Conservation (phyloP, 2,113 vertebrate species). For the Caranx ignobilis region DNA sequence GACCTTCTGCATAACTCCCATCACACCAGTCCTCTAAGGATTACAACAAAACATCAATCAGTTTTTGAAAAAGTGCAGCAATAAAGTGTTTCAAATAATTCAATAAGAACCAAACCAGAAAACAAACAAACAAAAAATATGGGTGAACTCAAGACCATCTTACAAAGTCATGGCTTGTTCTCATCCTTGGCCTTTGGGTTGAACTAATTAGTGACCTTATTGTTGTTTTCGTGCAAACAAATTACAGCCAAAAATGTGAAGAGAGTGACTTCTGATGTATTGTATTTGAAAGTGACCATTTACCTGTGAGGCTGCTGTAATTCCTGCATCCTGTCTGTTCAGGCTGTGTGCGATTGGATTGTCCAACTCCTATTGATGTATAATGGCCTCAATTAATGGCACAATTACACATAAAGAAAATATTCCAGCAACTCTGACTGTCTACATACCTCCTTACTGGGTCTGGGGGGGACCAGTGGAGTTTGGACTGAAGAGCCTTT, state of each 20-base stretch:
- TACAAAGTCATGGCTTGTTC: neutral
- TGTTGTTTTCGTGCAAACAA: constrained; percentile 6
- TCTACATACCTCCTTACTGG: constrained; percentile 50
- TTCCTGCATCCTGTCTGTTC: neutral
- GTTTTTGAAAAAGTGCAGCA: no score
- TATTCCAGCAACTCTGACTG: no score
- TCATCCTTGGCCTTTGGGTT: constrained; percentile 29
- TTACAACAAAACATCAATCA: neutral
- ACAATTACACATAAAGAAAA: neutral
- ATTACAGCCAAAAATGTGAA: neutral
- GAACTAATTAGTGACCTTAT: neutral
- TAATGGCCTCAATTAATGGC: neutral
- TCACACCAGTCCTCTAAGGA: constrained; percentile 59
- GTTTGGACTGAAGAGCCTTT: constrained; percentile 18
- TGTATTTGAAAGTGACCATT: neutral
- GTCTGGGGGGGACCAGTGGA: constrained; percentile 48
- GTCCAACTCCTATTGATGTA: constrained; percentile 57
- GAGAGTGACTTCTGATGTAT: neutral
- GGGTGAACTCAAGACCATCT: neutral
- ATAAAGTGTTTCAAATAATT: no score
- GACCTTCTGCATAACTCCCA: constrained; percentile 72
- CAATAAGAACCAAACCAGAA: no score
- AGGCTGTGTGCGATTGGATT: constrained; percentile 31
- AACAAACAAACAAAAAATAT: no score
- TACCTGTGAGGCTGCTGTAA: constrained; percentile 29